Base-by-base conservation (phyloP, 2,888 invertebrate species). In the Leucozona laternaria region DNA sequence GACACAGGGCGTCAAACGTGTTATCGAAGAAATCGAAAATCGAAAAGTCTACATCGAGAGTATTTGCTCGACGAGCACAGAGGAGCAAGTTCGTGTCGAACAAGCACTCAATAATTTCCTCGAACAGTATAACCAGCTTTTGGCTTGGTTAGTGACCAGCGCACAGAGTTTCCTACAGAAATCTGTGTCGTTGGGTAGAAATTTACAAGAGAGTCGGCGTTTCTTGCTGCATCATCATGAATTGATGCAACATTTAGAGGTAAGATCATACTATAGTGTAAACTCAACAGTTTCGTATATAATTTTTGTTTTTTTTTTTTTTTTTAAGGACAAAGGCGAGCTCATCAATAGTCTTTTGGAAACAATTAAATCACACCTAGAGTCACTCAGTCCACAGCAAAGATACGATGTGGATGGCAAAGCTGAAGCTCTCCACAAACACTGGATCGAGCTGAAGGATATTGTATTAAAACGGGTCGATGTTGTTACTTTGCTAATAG, bases 171-270 rank as follows among this genome's bases (percentile, higher is more conserved):
- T 96, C 90, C 93, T 97, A 58, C 95, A 95, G 89, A 95, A 95
- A 50, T 95, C 96, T 90, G 94, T 95, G 85, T 95, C 96, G 89
- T 95, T 97, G 95, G 97, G 97, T n/a, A 94, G 94, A 71, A 94
- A 94, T 90, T 90, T 95, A 34, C 92, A 93, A 8, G 94, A 94
- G 92, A 95, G 96, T 55, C 94, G 94, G 89, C 96, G 96, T 90
- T 97, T 97, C 91, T 93, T 96, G 85, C 94, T 95, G 89, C 93
- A 95, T 88, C 97, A 97, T 91, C 95, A 95, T 89, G 95, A 95
- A 89, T 92, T 97, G 64, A 94, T 96, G 89, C 95, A 94, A 89
- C 96, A 97, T 91, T 93, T 97, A 88, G 94, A 95, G 93, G 96
- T 96, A 60, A 48, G 4, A 2, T 64, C 37, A 15, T 55, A 11